Percentiles rank a stretch among this genome's conserved stretches.
phyloP scores from a whole-genome alignment of 2,888 invertebrate genomes.

The Onthophagus sagittarius region DNA sequence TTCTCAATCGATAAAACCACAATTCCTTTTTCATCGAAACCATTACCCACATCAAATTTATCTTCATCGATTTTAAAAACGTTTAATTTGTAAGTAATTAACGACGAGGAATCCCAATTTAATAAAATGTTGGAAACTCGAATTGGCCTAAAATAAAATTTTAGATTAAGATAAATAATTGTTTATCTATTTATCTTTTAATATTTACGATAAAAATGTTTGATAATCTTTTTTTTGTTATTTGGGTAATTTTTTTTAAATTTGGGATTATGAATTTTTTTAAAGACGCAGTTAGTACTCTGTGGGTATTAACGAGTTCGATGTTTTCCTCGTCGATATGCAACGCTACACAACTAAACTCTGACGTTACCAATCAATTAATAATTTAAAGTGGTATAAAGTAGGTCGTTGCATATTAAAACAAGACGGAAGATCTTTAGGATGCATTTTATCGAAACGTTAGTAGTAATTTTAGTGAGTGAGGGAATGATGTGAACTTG shows the following conservation, averaged over 20 bases:
- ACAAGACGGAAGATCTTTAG: background rate
- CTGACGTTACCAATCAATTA: background rate
- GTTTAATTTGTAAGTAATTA: conserved; percentile 29
- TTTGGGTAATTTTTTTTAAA: no score
- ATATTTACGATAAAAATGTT: no score
- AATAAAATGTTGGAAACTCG: conserved; percentile 27
- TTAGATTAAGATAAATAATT: background rate
- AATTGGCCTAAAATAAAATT: conserved; percentile 27
- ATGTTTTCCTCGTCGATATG: background rate
- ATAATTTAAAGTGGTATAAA: background rate
- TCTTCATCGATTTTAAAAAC: conserved; percentile 19
- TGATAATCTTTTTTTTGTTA: no score
- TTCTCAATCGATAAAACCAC: conserved; percentile 13
- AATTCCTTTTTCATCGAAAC: background rate
- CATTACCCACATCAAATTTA: background rate
- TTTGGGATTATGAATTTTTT: no score
- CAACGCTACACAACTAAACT: background rate
- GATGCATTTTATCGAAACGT: background rate
- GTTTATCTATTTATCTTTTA: background rate
- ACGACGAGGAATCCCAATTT: conserved; percentile 26
- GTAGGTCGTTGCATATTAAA: background rate
- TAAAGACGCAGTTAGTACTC: background rate
- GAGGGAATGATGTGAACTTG: no score
- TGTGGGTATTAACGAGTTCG: background rate
- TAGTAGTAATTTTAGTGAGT: no score